phyloP scores from a whole-genome alignment of 1,140 invertebrate genomes.

The Drosophila athabasca region DNA sequence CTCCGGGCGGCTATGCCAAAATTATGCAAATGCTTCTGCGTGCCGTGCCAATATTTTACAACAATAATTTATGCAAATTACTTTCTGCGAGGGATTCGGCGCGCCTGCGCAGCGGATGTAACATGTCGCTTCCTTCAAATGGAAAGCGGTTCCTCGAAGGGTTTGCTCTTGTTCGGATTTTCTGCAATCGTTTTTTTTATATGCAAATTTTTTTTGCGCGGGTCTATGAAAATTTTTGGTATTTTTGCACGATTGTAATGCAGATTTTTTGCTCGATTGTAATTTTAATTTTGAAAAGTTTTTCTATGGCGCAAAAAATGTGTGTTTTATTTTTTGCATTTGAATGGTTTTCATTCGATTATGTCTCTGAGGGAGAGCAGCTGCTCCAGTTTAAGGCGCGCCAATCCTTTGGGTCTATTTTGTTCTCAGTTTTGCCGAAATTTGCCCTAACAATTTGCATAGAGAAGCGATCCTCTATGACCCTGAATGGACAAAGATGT shows the following conservation, averaged over 20 bases:
- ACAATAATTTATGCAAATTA: constrained; percentile 80
- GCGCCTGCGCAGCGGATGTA: constrained; percentile 66
- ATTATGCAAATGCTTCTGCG: constrained; percentile 65
- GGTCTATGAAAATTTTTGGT: constrained; percentile 50
- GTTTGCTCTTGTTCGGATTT: constrained; percentile 56
- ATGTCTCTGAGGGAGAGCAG: constrained; percentile 38
- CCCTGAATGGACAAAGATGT: constrained; percentile 17
- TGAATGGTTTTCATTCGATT: constrained; percentile 69
- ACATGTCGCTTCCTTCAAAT: constrained; percentile 51
- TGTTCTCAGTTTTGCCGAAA: constrained; percentile 17
- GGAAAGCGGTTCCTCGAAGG: constrained; percentile 39
- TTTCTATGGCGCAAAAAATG: constrained; percentile 52
- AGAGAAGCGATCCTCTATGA: constrained; percentile 15
- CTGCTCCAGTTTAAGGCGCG: constrained; percentile 52
- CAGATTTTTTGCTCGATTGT: constrained; percentile 78
- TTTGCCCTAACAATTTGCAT: constrained; percentile 50
- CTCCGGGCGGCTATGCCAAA: constrained; percentile 55
- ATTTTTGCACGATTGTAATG: constrained; percentile 78
- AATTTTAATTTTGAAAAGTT: constrained; percentile 67
- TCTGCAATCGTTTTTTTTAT: constrained; percentile 65
- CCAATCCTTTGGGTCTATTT: constrained; percentile 32
- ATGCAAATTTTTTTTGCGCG: constrained; percentile 66
- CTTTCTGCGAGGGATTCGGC: constrained; percentile 34
- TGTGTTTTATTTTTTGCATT: constrained; percentile 69
- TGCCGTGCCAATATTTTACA: constrained; percentile 77